Evolutionary conservation across 2,113 vertebrate genomes (phyloP), one percentile per base, ranked within the genome.

Genomic region (Colistium nudipinnis): DNA sequence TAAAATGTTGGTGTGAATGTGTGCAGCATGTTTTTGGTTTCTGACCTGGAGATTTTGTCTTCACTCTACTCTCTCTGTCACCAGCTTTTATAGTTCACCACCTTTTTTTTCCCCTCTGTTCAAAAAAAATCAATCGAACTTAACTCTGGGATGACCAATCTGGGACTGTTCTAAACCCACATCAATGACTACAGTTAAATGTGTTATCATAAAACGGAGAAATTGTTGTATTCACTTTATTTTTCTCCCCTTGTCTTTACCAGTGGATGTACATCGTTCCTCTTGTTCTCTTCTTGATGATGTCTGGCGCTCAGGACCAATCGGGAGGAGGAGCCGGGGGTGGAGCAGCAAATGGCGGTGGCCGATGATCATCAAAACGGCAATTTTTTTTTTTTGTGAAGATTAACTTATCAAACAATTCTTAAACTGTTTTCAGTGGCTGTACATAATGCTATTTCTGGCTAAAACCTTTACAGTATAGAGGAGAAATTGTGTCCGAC

Each of bases 251-350:
- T 55, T 47, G 7, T 67, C 25, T 19, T 39, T 62, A 52, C 11
- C 91, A 97, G 96, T 97, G 96, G 96, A 97, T 97, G 96, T 97
- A 97, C 91, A 97, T 97, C 49, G 94, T 97, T 22, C 96, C 96
- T 4, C 93, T 97, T 0, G 96, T 97, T 73, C 95, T 97, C 54
- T 97, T 97, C 89, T 88, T 97, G 74, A 97, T 97, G 96, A 97
- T 97, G 96, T 97, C 96, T 0, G 96, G 96, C 7, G 95, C 96
- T 0, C 96, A 96, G 2, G 96, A 97, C 6, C 93, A 95, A 9
- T 94, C 95, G 1, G 95, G 94, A 51, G 95, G 95, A 31, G 94
- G 95, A 4, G 94, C 93, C 0, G 93, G 93, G 0, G 92, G 93
- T 0, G 93, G 94, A 0, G 92, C 92, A 0, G 93, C 88, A 8